Conservation (phyloP, 1,140 invertebrate genomes). For the Hypsibius dujardini region DNA sequence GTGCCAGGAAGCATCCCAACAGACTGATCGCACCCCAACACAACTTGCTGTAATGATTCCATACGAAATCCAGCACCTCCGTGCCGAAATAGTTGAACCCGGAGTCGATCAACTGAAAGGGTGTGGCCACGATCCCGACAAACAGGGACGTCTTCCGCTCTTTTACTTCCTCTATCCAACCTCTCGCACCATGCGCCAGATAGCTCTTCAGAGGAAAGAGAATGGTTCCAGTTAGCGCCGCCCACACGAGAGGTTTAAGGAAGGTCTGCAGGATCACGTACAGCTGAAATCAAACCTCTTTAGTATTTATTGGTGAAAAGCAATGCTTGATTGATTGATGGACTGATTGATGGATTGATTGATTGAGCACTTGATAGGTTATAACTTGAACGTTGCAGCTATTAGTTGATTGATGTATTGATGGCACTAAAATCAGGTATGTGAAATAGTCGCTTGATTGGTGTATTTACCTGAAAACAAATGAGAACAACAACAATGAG, state of each 20-base stretch:
- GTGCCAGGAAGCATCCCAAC: neutral
- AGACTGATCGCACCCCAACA: neutral
- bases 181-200: neutral
- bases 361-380: too few species aligned
- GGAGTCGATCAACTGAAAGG: neutral
- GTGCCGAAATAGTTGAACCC: constrained; percentile 8
- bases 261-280: constrained; percentile 14
- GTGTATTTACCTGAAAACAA: neutral
- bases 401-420: too few species aligned
- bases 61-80: constrained; percentile 7
- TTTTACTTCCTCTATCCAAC: neutral
- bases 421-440: too few species aligned
- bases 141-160: neutral
- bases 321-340: too few species aligned
- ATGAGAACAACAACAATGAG: neutral
- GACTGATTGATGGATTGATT: too few species aligned
- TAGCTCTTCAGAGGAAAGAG: constrained; percentile 1
- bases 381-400: too few species aligned
- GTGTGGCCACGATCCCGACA: neutral
- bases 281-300: neutral
- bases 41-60: neutral
- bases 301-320: too few species aligned
- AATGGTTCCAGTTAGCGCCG: constrained; percentile 1
- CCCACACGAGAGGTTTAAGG: constrained; percentile 14
- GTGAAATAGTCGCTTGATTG: too few species aligned